These are phyloP conservation scores for Eumeta japonica DNA, from an alignment of 1,140 invertebrate species.

Conservation along the genomic window DNA sequence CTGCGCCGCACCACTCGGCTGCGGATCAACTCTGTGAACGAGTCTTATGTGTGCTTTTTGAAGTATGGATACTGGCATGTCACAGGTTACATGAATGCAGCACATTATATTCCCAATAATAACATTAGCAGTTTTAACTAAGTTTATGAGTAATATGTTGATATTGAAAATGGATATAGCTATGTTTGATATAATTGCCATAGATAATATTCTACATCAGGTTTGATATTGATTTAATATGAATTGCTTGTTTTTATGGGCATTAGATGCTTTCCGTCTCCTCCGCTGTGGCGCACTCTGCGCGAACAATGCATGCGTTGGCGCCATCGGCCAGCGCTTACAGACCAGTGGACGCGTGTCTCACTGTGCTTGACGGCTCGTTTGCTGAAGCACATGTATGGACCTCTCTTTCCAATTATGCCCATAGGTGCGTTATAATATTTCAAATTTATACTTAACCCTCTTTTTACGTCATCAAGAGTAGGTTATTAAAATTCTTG, in stretches of 20 bases:
- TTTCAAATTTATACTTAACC: not conserved
- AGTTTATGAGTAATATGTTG: no score
- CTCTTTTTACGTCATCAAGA: not conserved
- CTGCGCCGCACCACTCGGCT: constrained; percentile 89
- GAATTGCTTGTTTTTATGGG: not conserved
- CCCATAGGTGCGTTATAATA: constrained; percentile 42
- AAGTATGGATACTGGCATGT: constrained; percentile 93
- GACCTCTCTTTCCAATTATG: constrained; percentile 80
- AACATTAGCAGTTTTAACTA: no score
- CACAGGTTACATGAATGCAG: no score
- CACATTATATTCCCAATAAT: no score
- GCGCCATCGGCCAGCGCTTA: constrained; percentile 87
- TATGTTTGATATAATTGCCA: no score
- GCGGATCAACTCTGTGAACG: constrained; percentile 93
- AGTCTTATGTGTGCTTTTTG: constrained; percentile 89
- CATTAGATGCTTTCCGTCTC: constrained; percentile 85
- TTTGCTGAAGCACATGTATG: constrained; percentile 86
- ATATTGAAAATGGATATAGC: no score
- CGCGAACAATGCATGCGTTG: constrained; percentile 89
- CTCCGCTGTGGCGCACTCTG: constrained; percentile 93
- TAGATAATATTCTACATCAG: no score
- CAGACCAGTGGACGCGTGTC: constrained; percentile 94
- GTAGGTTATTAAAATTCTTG: no score
- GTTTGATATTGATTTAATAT: constrained; percentile 1
- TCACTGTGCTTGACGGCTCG: constrained; percentile 85